Evolutionary conservation across 2,113 vertebrate species (phyloP).

Genomic region (Triplophysa tibetana): DNA sequence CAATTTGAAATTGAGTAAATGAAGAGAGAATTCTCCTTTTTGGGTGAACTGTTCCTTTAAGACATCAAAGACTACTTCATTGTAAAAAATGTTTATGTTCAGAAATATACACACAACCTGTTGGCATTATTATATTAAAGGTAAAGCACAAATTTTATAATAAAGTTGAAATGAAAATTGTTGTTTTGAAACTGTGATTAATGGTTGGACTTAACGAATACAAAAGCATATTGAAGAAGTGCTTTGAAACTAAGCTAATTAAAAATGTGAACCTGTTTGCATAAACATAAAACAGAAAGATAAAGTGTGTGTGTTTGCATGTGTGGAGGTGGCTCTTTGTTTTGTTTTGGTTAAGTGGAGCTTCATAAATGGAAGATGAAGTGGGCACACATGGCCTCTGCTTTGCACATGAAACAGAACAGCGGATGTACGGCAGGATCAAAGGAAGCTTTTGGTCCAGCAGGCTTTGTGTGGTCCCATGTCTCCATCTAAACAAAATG

Average conservation of each 20-base stretch:
- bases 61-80: no score
- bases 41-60: no score
- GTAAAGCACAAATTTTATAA: no score
- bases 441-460: slow-evolving; percentile 53
- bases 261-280: not conserved
- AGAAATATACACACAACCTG: no score
- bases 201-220: no score
- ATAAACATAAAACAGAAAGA: slow-evolving; percentile 5
- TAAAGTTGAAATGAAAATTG: no score
- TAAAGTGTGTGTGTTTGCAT: not conserved
- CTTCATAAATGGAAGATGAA: slow-evolving; percentile 36
- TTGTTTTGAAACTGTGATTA: no score
- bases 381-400: slow-evolving; percentile 47
- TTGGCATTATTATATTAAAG: no score
- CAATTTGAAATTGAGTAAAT: no score
- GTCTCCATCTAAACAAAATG: slow-evolving; percentile 37
- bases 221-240: not conserved
- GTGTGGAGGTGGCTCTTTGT: slow-evolving; percentile 7
- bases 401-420: slow-evolving; percentile 57
- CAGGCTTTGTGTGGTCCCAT: slow-evolving; percentile 37
- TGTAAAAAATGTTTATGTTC: no score
- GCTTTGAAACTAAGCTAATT: slow-evolving; percentile 17
- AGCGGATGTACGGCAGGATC: slow-evolving; percentile 34
- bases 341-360: slow-evolving; percentile 33
- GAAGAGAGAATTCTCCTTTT: no score